Base-by-base conservation (phyloP, 2,888 invertebrate species). In the Marronus borbonicus region DNA sequence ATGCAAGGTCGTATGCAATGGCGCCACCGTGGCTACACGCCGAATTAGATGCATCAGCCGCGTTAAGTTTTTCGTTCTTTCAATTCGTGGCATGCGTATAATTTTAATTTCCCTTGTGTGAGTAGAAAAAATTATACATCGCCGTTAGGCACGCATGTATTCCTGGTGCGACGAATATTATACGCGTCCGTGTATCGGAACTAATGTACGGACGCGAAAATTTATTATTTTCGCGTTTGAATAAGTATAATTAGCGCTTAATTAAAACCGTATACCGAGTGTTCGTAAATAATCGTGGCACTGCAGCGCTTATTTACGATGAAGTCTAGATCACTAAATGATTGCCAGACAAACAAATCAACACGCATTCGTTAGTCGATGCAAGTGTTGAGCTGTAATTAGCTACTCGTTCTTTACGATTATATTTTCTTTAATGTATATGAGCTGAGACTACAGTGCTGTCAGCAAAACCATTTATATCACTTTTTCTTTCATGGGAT, bases 21-120 rank as follows among this genome's bases (percentile, higher is more conserved):
- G 87, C 87, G 87, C 87, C 87, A 85, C 80, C 78, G 81, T 80
- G 87, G 85, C 86, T 86, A 82, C 85, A 86, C 84, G 85, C 84
- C 83, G 86, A 86, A 87, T 87, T 87, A 87, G 86, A 86, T 85
- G 84, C 86, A 86, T 44, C 20, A 74, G 60, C 72, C 60, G 60
- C 72, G 72, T 74, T 74, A 49, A 44, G 60, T 60, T 74, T 74
- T 74, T 74, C 72, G 72, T 74, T 60, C 72, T 44, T 74, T 60
- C 60, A 60, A 74, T 62, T 60, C 72, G 72, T 60, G 20, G 60
- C 60, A 74, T 74, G 72, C 72, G 72, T 74, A 74, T 74, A 74
- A 74, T 62, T 74, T 74, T 74, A 74, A 74, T 74, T 74, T 74
- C 62, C 44, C 44, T 60, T 31, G 50, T 74, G 20, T 62, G 44